These are phyloP conservation scores for Melanerpes formicivorus DNA, from an alignment of 2,113 vertebrate species.

Conservation along the genomic window DNA sequence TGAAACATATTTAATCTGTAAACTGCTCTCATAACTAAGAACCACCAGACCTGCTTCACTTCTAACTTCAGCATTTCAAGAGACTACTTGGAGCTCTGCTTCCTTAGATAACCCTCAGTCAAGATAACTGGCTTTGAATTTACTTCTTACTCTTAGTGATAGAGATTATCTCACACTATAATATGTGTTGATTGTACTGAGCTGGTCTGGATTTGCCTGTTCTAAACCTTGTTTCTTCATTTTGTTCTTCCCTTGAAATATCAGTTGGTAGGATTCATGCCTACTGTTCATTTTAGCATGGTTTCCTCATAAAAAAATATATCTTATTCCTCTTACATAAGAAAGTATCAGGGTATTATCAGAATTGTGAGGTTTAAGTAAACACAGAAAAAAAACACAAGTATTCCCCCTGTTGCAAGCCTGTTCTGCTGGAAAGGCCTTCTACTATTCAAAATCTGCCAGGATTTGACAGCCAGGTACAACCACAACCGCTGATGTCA, in stretches of 20 bases:
- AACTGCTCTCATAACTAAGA: neutral
- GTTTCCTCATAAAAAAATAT: neutral
- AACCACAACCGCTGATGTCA: neutral
- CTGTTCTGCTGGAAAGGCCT: neutral
- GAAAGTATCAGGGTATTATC: neutral
- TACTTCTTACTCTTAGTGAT: neutral
- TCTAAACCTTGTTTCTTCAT: neutral
- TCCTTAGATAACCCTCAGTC: neutral
- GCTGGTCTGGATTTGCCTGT: neutral
- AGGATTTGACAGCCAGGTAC: neutral
- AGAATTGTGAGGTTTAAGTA: neutral
- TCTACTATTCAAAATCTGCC: neutral
- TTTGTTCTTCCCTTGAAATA: neutral
- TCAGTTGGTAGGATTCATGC: neutral
- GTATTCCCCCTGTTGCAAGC: neutral
- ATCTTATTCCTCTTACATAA: neutral
- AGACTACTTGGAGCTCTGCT: neutral
- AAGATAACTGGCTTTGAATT: neutral
- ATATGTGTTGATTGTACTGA: neutral
- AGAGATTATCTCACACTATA: neutral
- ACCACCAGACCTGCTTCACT: neutral
- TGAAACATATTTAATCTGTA: neutral
- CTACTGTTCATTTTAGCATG: neutral
- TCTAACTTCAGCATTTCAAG: slow-evolving; percentile 1
- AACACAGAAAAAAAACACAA: neutral